Base-by-base conservation (phyloP, 1,140 invertebrate genomes). In the Panagrolaimus sp. region DNA sequence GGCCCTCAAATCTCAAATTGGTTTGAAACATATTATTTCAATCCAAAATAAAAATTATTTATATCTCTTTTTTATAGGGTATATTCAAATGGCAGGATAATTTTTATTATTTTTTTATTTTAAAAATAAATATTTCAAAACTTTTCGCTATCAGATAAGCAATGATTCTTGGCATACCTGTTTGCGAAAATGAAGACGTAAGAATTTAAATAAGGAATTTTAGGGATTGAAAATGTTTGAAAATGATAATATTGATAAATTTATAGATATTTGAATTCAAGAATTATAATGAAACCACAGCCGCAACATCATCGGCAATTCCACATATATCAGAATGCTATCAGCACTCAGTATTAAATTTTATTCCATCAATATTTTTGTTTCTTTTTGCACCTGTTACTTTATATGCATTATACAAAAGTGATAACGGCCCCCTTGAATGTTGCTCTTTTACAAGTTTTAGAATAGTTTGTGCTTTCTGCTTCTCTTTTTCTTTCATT, bases 371-470 rank as follows among this genome's bases (percentile, higher is more conserved):
- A 58, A 24, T 58, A 21, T 58, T 58, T 58, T 58, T 58, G 52
- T 58, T 58, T 58, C 28, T 58, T 26, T 58, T 58, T 58, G 21
- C 52, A 58, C 52, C 52, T 58, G 21, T 58, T 58, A 58, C 52
- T 26, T 28, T 58, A 26, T 58, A 26, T 21, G 52, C 52, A 12
- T 28, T 58, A 28, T 58, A 58, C 52, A 58, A 58, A 58, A 58
- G 52, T 58, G 21, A 58, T 58, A 58, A 58, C 28, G 52, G 52
- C 10, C 52, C 52, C 14, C 28, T 58, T 1, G 52, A 58, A 58
- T 58, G 52, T 28, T 58, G 52, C 28, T 58, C 52, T n/a, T 58
- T 58, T 14, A 58, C 28, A 21, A 26, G 21, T 58, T 58, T 58
- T 10, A 58, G 28, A 58, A 58, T 58, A 24, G 52, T 58, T 14